phyloP scores from a whole-genome alignment of 2,113 vertebrate species.

The Coptodon bakossiorum region DNA sequence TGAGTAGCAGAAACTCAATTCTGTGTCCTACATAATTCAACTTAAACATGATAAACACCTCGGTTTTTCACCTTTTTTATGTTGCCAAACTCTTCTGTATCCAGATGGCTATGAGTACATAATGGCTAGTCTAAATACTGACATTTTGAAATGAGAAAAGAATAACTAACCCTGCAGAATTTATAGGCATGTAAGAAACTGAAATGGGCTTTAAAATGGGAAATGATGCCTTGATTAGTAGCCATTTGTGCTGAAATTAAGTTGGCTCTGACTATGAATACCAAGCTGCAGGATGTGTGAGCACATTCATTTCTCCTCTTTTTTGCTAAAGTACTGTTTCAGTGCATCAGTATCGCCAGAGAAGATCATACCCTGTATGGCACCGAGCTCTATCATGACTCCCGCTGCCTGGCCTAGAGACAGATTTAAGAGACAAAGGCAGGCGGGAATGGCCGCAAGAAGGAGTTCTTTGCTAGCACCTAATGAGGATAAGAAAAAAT shows the following conservation, averaged over 20 bases:
- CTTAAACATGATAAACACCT: background rate
- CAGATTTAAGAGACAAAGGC: constrained; percentile 62
- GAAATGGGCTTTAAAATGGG: constrained; percentile 30
- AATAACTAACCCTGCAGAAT: background rate
- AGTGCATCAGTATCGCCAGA: constrained; percentile 30
- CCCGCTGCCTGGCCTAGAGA: constrained; percentile 33
- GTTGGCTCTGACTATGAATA: constrained; percentile 18
- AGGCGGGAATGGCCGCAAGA: constrained; percentile 1
- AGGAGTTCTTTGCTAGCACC: background rate
- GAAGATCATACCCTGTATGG: constrained; percentile 32
- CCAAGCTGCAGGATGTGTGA: background rate
- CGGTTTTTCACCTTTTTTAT: background rate
- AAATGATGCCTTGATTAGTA: constrained; percentile 25
- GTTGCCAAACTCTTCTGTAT: background rate
- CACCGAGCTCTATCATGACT: constrained; percentile 44
- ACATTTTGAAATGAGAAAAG: background rate
- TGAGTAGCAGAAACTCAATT: background rate
- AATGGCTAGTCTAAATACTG: background rate
- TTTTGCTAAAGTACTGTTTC: constrained; percentile 25
- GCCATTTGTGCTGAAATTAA: constrained; percentile 22
- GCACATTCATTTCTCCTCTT: constrained; percentile 23
- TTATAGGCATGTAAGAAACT: background rate
- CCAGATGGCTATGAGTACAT: background rate
- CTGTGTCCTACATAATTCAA: background rate
- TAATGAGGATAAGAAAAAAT: constrained; percentile 63